phyloP scores from a whole-genome alignment of 2,113 vertebrate species.

The Syngnathus typhle region DNA sequence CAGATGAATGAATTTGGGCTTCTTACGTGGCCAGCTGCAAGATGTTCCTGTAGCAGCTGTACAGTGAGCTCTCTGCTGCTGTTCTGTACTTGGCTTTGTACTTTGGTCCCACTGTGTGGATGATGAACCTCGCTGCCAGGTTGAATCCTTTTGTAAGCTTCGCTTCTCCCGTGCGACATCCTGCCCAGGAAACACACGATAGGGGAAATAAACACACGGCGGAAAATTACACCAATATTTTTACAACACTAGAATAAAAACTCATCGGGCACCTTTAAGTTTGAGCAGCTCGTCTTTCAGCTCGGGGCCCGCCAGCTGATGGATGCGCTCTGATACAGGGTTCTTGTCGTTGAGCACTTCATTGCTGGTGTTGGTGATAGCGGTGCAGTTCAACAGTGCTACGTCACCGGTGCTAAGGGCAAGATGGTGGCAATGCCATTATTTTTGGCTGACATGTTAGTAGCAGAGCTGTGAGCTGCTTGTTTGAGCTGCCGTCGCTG shows the following conservation, averaged over 20 bases:
- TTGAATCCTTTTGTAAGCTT: conserved; percentile 94
- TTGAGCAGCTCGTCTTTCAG: conserved; percentile 88
- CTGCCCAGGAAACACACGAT: conserved; percentile 59
- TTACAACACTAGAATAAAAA: background rate
- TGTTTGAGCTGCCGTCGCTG: background rate
- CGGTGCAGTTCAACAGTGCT: conserved; percentile 87
- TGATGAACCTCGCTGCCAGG: conserved; percentile 89
- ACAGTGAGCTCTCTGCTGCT: conserved; percentile 90
- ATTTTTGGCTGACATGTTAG: background rate
- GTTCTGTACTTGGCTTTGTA: conserved; percentile 93
- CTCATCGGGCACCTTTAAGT: conserved; percentile 80
- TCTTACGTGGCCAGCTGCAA: conserved; percentile 86
- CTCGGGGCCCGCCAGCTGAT: conserved; percentile 83
- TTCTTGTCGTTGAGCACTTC: conserved; percentile 94
- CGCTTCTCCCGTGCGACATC: conserved; percentile 92
- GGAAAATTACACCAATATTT: background rate
- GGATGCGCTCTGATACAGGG: conserved; percentile 85
- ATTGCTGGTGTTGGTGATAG: conserved; percentile 92
- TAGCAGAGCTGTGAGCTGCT: background rate
- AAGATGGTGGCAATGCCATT: background rate
- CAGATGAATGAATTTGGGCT: background rate
- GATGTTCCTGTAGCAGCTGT: conserved; percentile 92
- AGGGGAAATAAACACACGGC: background rate
- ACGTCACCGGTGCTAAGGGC: conserved; percentile 82
- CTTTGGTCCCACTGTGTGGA: conserved; percentile 95